A percentile compares a stretch with the other conserved stretches of the same genome.
Evolutionary conservation across 2,797 vertebrate genomes (phyloP).

Genomic region (Aphelocoma californica): DNA sequence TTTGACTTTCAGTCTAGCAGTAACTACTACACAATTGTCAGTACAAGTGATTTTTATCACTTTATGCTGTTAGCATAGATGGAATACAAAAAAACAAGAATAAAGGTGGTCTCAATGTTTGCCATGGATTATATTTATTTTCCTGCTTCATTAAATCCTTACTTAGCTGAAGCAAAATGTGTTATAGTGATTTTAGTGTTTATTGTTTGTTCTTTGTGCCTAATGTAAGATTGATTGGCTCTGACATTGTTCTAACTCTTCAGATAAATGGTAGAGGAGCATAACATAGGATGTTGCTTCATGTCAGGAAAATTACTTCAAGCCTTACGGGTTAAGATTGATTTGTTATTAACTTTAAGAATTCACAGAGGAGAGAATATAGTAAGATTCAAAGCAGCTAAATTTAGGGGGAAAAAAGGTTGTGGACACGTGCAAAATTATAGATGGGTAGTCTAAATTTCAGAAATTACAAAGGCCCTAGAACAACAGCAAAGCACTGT

Average conservation of each 20-base stretch:
- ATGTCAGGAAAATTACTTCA: neutral
- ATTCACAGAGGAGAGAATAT: neutral
- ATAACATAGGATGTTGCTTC: neutral
- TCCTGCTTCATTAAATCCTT: neutral
- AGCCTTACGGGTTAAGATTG: neutral
- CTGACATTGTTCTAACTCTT: neutral
- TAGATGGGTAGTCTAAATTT: neutral
- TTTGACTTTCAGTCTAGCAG: neutral
- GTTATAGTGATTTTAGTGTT: neutral
- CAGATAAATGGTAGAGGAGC: neutral
- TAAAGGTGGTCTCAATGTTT: neutral
- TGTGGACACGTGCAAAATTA: neutral
- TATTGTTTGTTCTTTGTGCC: neutral
- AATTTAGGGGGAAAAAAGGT: fast-evolving
- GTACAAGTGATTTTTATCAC: neutral
- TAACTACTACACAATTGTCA: neutral
- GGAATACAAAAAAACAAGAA: neutral
- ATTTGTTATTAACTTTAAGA: neutral
- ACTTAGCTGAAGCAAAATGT: neutral
- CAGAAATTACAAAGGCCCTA: neutral
- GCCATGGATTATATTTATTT: neutral
- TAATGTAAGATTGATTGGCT: neutral
- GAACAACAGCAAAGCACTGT: neutral
- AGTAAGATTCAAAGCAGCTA: neutral
- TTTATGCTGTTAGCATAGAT: neutral